phyloP scores from a whole-genome alignment of 2,888 invertebrate genomes.

The Sinhomidia bicolor region DNA sequence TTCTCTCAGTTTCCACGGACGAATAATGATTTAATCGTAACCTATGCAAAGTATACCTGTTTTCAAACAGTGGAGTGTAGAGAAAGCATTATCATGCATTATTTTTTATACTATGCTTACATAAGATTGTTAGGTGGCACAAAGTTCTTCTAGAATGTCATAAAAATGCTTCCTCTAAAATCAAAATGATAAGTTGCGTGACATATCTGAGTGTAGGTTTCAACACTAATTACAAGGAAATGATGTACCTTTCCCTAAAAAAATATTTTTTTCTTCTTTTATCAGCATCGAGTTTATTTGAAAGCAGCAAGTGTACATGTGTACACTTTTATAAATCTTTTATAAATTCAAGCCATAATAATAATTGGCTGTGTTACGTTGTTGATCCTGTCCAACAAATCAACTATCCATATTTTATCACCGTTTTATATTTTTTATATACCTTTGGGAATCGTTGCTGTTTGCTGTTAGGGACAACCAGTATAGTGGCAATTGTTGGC shows the following conservation, averaged over 20 bases:
- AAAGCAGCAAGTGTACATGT: not conserved
- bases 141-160: constrained; percentile 30
- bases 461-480: not conserved
- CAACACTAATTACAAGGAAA: constrained; percentile 63
- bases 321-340: not conserved
- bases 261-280: no score
- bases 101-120: not conserved
- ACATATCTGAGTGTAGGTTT: constrained; percentile 46
- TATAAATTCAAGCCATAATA: not conserved
- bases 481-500: not conserved
- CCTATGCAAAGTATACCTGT: no score
- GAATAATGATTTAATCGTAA: no score
- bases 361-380: constrained; percentile 14
- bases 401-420: not conserved
- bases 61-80: no score
- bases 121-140: not conserved
- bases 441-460: not conserved
- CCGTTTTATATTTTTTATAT: not conserved
- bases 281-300: no score
- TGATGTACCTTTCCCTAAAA: constrained; percentile 28
- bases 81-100: not conserved
- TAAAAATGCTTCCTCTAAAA: constrained; percentile 19
- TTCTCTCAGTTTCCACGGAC: no score
- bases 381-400: not conserved
- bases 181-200: constrained; percentile 56